These are phyloP conservation scores for Polydrusus cervinus DNA, from an alignment of 2,888 invertebrate genomes.

Conservation along the genomic window DNA sequence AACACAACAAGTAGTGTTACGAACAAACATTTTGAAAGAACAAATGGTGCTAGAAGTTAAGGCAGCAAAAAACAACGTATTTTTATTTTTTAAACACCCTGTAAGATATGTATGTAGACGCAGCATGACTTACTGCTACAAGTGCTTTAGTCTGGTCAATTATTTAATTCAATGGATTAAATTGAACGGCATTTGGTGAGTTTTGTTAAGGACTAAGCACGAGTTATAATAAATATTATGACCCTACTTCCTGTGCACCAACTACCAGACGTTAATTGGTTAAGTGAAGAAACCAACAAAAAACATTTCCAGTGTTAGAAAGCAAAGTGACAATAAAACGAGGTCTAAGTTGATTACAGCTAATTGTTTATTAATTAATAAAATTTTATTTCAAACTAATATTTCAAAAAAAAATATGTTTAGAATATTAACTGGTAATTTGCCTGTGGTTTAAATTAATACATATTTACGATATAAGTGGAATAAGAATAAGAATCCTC, in stretches of 20 bases:
- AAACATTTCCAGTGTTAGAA: conserved; percentile 45
- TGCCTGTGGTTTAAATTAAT: too few species aligned
- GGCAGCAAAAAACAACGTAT: too few species aligned
- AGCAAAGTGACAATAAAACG: conserved; percentile 25
- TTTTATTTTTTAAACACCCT: background rate
- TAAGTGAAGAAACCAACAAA: conserved; percentile 63
- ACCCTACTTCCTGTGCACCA: conserved; percentile 69
- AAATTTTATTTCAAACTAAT: too few species aligned
- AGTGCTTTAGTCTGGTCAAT: conserved; percentile 63
- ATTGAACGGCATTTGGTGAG: conserved; percentile 69
- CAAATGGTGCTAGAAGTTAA: too few species aligned
- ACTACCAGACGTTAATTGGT: conserved; percentile 63
- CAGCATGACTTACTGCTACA: conserved; percentile 45
- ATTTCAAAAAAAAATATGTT: too few species aligned
- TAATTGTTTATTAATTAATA: background rate
- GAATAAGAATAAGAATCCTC: too few species aligned
- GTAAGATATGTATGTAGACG: conserved; percentile 27
- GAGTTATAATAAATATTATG: conserved; percentile 71
- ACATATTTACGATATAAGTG: too few species aligned
- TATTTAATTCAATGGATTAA: conserved; percentile 68
- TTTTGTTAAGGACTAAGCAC: conserved; percentile 68
- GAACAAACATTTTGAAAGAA: too few species aligned
- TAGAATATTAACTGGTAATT: too few species aligned
- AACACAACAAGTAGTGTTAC: too few species aligned
- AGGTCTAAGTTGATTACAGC: background rate